A percentile compares a stretch with the other conserved stretches of the same genome.
These are phyloP conservation scores for Congeria kusceri DNA, from an alignment of 2,888 invertebrate species.

Conservation along the genomic window DNA sequence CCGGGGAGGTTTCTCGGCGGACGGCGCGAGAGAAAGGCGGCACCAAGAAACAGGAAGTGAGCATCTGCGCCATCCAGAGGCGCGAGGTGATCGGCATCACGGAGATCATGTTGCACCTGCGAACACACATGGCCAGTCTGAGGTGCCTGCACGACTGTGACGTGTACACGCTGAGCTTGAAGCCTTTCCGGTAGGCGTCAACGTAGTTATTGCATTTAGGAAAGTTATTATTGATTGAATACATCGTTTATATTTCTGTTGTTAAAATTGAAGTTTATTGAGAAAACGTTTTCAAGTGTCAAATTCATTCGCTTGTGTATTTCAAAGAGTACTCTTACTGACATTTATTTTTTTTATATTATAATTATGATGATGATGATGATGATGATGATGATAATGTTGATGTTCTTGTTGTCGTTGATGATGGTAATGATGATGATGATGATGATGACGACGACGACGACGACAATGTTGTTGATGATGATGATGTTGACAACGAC, in stretches of 20 bases:
- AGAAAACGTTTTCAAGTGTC: too few species aligned
- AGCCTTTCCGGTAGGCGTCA: slow-evolving; percentile 70
- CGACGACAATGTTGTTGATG: too few species aligned
- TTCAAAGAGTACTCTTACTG: too few species aligned
- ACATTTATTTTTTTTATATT: too few species aligned
- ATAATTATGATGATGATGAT: too few species aligned
- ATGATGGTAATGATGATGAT: too few species aligned
- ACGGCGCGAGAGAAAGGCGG: slow-evolving; percentile 42
- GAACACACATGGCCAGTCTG: slow-evolving; percentile 72
- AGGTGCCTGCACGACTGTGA: slow-evolving; percentile 72
- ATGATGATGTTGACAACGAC: too few species aligned
- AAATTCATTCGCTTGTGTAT: too few species aligned
- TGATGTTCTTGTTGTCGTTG: too few species aligned
- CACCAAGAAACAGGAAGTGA: slow-evolving; percentile 39
- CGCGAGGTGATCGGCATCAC: slow-evolving; percentile 75
- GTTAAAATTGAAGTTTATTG: background rate
- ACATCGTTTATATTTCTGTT: background rate
- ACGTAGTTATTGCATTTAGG: background rate
- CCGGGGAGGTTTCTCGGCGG: slow-evolving; percentile 39
- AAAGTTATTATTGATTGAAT: background rate
- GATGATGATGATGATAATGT: too few species aligned
- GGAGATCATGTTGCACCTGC: slow-evolving; percentile 62
- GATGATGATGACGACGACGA: too few species aligned
- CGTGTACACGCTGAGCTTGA: slow-evolving; percentile 72
- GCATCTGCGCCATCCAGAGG: slow-evolving; percentile 66